phyloP scores from a whole-genome alignment of 2,113 vertebrate genomes.

The Rhinolophus ferrumequinum region DNA sequence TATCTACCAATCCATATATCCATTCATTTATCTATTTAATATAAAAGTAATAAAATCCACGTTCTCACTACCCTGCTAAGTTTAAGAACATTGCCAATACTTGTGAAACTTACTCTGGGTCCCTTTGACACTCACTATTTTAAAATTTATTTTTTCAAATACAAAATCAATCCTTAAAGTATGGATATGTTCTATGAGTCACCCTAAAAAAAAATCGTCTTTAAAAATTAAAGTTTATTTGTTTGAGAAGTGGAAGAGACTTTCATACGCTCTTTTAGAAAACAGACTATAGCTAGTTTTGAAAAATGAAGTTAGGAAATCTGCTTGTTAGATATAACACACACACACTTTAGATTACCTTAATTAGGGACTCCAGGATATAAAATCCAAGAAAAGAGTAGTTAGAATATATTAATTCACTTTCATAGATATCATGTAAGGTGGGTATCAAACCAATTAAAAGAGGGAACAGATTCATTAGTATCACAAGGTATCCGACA shows the following conservation, averaged over 20 bases:
- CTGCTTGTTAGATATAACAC: background rate
- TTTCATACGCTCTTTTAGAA: background rate
- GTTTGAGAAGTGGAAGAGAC: background rate
- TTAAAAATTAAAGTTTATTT: constrained; percentile 10
- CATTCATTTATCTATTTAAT: background rate
- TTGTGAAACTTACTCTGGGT: background rate
- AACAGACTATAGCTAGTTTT: background rate
- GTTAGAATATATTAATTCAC: constrained; percentile 63
- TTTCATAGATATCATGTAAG: background rate
- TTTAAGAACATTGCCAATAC: background rate
- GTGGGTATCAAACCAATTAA: constrained; percentile 50
- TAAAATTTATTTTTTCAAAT: constrained; percentile 20
- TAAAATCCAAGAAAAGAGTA: constrained; percentile 79
- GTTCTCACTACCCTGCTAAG: background rate
- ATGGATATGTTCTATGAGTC: background rate
- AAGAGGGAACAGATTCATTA: constrained; percentile 77
- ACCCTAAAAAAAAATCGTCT: background rate
- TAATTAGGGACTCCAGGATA: constrained; percentile 70
- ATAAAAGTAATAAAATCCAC: constrained; percentile 12
- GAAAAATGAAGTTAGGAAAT: background rate
- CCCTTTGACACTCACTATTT: background rate
- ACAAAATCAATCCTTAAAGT: background rate
- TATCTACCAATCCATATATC: background rate
- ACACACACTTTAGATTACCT: constrained; percentile 73
- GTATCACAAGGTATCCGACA: constrained; percentile 67